A percentile compares a stretch with the other conserved stretches of the same genome.
Conservation (phyloP, 2,888 invertebrate species). For the Pristionchus entomophagus region DNA sequence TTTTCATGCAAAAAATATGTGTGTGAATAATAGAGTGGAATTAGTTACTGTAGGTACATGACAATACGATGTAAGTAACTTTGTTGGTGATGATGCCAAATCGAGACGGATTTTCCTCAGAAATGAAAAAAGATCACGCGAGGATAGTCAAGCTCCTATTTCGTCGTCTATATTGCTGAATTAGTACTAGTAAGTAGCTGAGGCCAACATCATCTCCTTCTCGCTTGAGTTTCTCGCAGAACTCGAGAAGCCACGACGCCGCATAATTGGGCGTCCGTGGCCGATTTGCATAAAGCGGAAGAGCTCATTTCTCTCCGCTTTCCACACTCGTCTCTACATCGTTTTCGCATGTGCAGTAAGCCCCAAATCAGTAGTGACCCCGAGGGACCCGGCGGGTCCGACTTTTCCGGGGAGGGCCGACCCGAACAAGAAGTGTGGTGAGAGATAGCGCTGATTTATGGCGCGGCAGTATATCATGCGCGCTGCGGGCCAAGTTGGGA, state of each 20-base stretch:
- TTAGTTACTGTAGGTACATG: too few species aligned
- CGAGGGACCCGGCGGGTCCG: not conserved
- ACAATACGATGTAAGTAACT: too few species aligned
- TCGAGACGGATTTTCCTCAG: too few species aligned
- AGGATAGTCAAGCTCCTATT: too few species aligned
- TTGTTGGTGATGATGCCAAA: too few species aligned
- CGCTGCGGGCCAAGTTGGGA: not conserved
- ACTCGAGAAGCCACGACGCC: not conserved
- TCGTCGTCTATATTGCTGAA: not conserved
- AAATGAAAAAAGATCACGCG: too few species aligned
- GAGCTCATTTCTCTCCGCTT: not conserved
- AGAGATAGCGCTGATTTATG: constrained; percentile 33
- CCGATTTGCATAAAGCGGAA: constrained; percentile 37
- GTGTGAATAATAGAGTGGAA: too few species aligned
- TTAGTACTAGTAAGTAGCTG: not conserved
- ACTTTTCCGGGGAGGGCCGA: not conserved
- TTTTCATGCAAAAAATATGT: too few species aligned
- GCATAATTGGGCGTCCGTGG: constrained; percentile 16
- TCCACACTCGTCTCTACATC: not conserved
- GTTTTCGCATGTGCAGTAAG: constrained; percentile 23
- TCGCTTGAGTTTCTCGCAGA: not conserved
- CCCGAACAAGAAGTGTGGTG: not conserved
- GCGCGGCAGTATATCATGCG: not conserved
- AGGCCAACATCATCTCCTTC: not conserved
- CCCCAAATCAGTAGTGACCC: constrained; percentile 26